phyloP scores from a whole-genome alignment of 2,113 vertebrate genomes.

The Colossoma macropomum region DNA sequence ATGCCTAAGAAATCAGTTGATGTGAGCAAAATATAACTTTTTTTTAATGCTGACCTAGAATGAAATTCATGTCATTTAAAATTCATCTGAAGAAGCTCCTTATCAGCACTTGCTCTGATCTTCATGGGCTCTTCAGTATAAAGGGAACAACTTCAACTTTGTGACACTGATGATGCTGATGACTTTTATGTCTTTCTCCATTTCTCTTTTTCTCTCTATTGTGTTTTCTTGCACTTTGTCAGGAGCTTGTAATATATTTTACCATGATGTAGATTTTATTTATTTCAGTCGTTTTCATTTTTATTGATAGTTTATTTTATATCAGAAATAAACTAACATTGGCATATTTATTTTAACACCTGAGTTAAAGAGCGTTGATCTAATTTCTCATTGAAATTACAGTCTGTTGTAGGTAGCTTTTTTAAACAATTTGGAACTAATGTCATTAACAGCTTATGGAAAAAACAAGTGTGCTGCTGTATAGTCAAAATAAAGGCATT shows the following conservation, averaged over 20 bases:
- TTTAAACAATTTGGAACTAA: background rate
- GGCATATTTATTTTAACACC: constrained; percentile 6
- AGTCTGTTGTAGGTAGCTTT: background rate
- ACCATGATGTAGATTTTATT: constrained; percentile 42
- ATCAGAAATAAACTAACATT: constrained; percentile 33
- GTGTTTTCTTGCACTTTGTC: constrained; percentile 17
- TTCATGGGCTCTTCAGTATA: background rate
- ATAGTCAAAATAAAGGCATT: constrained; percentile 34
- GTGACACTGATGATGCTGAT: constrained; percentile 2
- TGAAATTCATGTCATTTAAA: background rate
- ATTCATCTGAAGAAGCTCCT: background rate
- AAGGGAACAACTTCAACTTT: background rate
- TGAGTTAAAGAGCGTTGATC: background rate
- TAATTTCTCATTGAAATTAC: background rate
- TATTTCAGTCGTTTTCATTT: constrained; percentile 36
- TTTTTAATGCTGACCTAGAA: constrained; percentile 17
- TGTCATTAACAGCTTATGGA: constrained; percentile 1
- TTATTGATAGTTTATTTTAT: constrained; percentile 36
- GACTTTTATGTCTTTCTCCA: background rate
- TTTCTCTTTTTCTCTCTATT: background rate
- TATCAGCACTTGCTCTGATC: background rate
- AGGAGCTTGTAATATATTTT: constrained; percentile 37
- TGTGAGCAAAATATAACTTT: constrained; percentile 18
- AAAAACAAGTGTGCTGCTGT: constrained; percentile 36
- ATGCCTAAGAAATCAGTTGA: constrained; percentile 14